Base-by-base conservation (phyloP, 2,888 invertebrate genomes). In the Noctuana brunneofusca region DNA sequence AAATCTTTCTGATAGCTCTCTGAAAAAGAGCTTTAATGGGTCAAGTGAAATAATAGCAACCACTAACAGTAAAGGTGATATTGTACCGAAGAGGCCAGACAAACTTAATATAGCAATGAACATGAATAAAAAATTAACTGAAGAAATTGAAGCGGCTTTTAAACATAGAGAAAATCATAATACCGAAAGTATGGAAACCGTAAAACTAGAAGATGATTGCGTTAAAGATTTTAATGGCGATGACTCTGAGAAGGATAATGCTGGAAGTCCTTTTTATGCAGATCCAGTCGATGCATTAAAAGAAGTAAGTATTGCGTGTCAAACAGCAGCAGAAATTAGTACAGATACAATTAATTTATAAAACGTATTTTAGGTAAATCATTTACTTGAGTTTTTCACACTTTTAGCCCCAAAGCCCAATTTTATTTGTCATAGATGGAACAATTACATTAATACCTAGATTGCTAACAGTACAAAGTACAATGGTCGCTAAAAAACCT, bases 211-310 rank as follows among this genome's bases (percentile, higher is more conserved):
- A 72, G 90, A 91, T 68, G 86, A 87, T 68, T 76, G 74, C 65
- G 70, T 75, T 5, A 83, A 82, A 65, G 81, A 81, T 64, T 72
- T 75, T 22, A 60, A 64, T 49, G 75, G 80, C 58, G 80, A 76
- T 48, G 84, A 86, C 57, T 82, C 84, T 57, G 92, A 90, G 66
- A 87, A 90, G 66, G 92, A 92, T 65, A 96, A 96, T 69, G 95
- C 96, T 78, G 95, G 95, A 12, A 97, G 97, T 80, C 97, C 97
- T 0, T 97, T 97, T 77, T 97, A 97, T 78, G 96, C 97, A 1
- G 97, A 97, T 83, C 97, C 97, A 27, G 96, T 97, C 11, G 97
- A 97, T 86, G 94, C 97, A 24, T 91, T 97, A 62, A 93, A 94
- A 75, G 94, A 94, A 78, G 91, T 92, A 77, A 73, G 79, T 75